Conservation (phyloP, 2,797 vertebrate genomes). For the Hippopotamyrus pictus region DNA sequence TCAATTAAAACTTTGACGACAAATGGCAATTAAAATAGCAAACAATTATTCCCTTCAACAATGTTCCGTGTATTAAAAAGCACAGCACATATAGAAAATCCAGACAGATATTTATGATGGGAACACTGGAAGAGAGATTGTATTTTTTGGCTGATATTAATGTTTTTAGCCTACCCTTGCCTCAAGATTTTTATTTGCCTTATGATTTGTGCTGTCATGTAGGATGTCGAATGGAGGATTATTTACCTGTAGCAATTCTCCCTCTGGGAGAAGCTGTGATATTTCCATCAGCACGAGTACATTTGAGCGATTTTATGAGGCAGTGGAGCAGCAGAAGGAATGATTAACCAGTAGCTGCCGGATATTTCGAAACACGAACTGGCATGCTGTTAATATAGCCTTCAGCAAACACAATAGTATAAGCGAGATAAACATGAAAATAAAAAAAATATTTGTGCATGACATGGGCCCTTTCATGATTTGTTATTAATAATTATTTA, state of each 20-base stretch:
- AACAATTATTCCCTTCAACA: neutral
- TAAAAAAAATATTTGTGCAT: neutral
- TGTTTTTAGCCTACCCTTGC: neutral
- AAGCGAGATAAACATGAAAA: neutral
- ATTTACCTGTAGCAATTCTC: neutral
- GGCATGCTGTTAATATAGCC: neutral
- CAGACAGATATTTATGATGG: neutral
- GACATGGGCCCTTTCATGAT: neutral
- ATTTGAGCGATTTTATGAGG: neutral
- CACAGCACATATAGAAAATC: neutral
- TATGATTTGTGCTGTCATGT: neutral
- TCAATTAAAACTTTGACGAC: neutral
- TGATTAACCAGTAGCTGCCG: neutral
- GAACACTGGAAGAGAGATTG: neutral
- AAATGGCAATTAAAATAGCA: neutral
- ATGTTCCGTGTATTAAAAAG: neutral
- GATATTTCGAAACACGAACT: neutral
- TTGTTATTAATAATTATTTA: neutral
- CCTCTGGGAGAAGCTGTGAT: neutral
- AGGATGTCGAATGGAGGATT: neutral
- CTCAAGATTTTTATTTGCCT: neutral
- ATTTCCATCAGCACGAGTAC: neutral
- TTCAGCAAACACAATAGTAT: neutral
- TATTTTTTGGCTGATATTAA: conserved; percentile 7
- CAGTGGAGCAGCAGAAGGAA: neutral